Evolutionary conservation across 2,888 invertebrate species (phyloP).

Genomic region (Cryptocheilus praepositus): DNA sequence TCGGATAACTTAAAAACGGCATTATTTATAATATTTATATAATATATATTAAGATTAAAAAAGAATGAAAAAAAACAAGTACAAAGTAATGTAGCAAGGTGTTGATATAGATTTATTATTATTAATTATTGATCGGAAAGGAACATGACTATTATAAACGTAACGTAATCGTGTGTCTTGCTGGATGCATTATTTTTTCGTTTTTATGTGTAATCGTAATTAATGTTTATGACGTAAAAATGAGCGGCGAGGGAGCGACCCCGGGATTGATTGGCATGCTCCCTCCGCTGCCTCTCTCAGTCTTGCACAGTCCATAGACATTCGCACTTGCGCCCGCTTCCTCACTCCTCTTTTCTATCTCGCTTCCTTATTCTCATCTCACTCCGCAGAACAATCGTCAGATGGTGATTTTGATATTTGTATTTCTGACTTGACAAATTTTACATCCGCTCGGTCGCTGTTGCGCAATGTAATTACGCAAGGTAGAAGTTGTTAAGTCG

Average conservation of each 20-base stretch:
- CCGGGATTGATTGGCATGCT: slow-evolving; percentile 60
- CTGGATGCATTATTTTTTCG: slow-evolving; percentile 58
- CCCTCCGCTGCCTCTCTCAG: slow-evolving; percentile 69
- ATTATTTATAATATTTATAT: slow-evolving; percentile 61
- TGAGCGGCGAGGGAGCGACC: slow-evolving; percentile 64
- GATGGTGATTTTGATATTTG: neutral
- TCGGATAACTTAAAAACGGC: slow-evolving; percentile 68
- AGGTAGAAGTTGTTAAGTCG: neutral
- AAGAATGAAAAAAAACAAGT: slow-evolving; percentile 65
- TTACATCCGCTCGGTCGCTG: neutral
- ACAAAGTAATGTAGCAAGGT: slow-evolving; percentile 70
- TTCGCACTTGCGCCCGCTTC: slow-evolving; percentile 40
- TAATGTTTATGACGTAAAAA: slow-evolving; percentile 69
- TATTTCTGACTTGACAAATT: neutral
- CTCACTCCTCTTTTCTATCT: slow-evolving; percentile 10
- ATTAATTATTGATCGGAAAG: slow-evolving; percentile 62
- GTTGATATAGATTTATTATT: slow-evolving; percentile 63
- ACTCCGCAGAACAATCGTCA: neutral
- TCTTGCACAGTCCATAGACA: slow-evolving; percentile 68
- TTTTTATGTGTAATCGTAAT: slow-evolving; percentile 65
- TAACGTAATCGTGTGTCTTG: slow-evolving; percentile 63
- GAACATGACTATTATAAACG: slow-evolving; percentile 68
- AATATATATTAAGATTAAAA: slow-evolving; percentile 41
- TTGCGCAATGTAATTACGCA: neutral
- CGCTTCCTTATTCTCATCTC: neutral